A percentile compares a stretch with the other conserved stretches of the same genome.
Conservation (phyloP, 1,140 invertebrate species). For the Lasaia peninsularis region DNA sequence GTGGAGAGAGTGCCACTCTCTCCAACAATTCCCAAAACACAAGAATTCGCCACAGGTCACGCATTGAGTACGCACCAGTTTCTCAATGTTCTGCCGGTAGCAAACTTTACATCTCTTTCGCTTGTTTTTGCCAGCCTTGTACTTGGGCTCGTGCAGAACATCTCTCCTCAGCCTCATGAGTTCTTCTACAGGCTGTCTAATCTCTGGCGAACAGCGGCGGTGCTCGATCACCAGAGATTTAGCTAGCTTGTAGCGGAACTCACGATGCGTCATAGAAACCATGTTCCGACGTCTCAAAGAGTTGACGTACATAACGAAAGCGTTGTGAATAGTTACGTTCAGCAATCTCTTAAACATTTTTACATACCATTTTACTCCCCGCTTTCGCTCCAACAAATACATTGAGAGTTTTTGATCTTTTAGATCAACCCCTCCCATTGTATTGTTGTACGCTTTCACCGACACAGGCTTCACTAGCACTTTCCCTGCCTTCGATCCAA, state of each 20-base stretch:
- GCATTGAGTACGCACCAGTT: conserved; percentile 10
- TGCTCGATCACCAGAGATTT: neutral
- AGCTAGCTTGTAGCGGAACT: conserved; percentile 13
- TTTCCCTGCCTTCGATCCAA: conserved; percentile 5
- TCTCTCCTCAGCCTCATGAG: conserved; percentile 1
- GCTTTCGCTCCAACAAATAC: conserved; percentile 29
- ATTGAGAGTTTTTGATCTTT: conserved; percentile 28
- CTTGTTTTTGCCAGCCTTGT: neutral
- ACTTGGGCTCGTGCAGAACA: neutral
- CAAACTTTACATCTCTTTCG: conserved; percentile 6
- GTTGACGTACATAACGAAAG: conserved; percentile 7
- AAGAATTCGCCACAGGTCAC: conserved; percentile 5
- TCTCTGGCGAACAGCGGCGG: neutral
- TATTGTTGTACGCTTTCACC: conserved; percentile 32
- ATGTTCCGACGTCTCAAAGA: neutral
- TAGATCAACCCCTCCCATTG: conserved; percentile 25
- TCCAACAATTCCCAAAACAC: conserved; percentile 9
- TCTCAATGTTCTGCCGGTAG: neutral
- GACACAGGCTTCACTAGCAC: conserved; percentile 19
- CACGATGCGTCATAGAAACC: conserved; percentile 7
- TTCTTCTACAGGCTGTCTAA: neutral
- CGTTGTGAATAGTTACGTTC: conserved; percentile 21
- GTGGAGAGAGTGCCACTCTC: conserved; percentile 5
- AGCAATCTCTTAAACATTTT: conserved; percentile 26
- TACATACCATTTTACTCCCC: conserved; percentile 26